Evolutionary conservation across 2,888 invertebrate species (phyloP), one percentile per base, ranked within the genome.

Genomic region (Phlogophora meticulosa): DNA sequence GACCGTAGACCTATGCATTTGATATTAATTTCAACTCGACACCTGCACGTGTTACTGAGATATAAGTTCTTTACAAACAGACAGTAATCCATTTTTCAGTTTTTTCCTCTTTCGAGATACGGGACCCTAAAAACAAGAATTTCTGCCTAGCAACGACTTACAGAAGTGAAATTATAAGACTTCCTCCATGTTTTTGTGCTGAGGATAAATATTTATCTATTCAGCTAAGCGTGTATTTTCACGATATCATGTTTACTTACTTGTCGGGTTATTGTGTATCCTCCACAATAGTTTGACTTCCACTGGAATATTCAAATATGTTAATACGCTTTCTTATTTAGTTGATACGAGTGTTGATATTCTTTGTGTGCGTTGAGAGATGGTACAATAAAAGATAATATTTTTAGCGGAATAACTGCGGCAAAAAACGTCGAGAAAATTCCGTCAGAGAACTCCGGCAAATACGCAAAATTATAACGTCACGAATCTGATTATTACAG

Each of bases 271-370:
- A 66, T 76, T 80, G 66, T 80, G 65, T 76, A 61, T 57, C 42
- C 24, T 55, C 49, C 62, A 48, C 64, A 59, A 68, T 78, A 66
- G 70, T 79, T 58, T 40, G 51, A 72, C 80, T 67, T 71, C 42
- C 57, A 38, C 55, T 62, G 57, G 65, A 68, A 76, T 76, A 80
- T 80, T 80, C 65, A 82, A 63, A 82, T 80, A 80, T 82, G 81
- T 80, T 80, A 74, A 70, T 76, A 68, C 42, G 46, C 64, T 68
- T 82, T 73, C 60, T 76, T 80, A 76, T 80, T 76, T 80, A 76
- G 70, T 68, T 74, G 79, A 68, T 62, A 68, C 9, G 75, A 68
- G 49, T 70, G 62, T 71, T 76, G 76, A 80, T 80, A 64, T 73
- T 73, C 76, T 64, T 64, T 76, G 64, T 79, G 53, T 57, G 73